Conservation (phyloP, 2,888 invertebrate species). For the Catocala nupta region DNA sequence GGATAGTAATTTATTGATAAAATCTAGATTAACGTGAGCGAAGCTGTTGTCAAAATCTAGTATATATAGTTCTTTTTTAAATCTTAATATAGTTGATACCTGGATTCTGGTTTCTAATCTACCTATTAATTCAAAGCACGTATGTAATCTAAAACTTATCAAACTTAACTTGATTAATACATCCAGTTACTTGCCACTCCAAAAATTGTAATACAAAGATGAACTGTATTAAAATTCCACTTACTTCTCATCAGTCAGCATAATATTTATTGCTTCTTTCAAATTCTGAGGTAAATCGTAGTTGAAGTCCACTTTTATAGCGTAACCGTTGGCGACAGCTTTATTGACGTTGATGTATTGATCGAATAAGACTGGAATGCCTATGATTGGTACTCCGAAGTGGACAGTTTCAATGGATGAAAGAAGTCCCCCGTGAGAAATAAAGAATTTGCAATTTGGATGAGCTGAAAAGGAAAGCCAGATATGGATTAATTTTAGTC, state of each 20-base stretch:
- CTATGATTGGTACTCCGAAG: slow-evolving; percentile 66
- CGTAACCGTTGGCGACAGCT: slow-evolving; percentile 64
- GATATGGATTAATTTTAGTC: not conserved
- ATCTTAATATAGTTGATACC: no score
- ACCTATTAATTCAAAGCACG: no score
- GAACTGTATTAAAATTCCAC: not conserved
- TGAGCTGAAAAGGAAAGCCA: slow-evolving; percentile 56
- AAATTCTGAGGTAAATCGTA: slow-evolving; percentile 57
- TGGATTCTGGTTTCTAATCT: no score
- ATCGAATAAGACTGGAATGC: slow-evolving; percentile 65
- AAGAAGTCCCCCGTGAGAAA: slow-evolving; percentile 66
- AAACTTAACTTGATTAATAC: no score
- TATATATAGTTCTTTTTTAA: no score
- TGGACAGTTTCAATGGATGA: slow-evolving; percentile 66
- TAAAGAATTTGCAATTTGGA: slow-evolving; percentile 61
- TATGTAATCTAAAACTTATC: no score
- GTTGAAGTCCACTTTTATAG: slow-evolving; percentile 55
- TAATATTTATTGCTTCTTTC: slow-evolving; percentile 56
- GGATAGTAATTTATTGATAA: no score
- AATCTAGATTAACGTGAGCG: no score
- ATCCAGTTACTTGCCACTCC: no score
- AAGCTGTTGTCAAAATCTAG: no score
- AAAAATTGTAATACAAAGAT: no score
- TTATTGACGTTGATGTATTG: slow-evolving; percentile 68
- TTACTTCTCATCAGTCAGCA: slow-evolving; percentile 49